phyloP scores from a whole-genome alignment of 1,140 invertebrate genomes.

The Pseudomyrmex pallidus region DNA sequence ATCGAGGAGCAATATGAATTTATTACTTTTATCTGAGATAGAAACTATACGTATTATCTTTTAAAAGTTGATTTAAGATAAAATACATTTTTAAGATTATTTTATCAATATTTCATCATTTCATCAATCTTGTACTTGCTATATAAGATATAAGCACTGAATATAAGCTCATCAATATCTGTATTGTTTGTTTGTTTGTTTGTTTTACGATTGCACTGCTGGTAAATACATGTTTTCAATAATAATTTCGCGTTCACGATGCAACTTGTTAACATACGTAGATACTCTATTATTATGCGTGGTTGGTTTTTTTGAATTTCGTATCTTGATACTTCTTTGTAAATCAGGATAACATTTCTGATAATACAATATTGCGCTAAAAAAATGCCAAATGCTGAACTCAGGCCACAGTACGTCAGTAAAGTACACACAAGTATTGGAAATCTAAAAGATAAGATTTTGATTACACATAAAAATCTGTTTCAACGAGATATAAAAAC shows the following conservation, averaged over 20 bases:
- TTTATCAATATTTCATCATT: constrained; percentile 1
- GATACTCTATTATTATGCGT: constrained; percentile 71
- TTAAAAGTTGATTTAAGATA: constrained; percentile 5
- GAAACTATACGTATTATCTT: neutral
- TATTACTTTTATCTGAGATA: neutral
- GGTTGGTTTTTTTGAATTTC: constrained; percentile 48
- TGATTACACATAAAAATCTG: constrained; percentile 12
- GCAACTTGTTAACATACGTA: constrained; percentile 75
- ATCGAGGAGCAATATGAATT: neutral
- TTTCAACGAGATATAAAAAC: neutral
- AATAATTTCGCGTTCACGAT: constrained; percentile 71
- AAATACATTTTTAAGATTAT: constrained; percentile 38
- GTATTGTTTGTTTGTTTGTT: neutral
- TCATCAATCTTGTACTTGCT: too few species aligned
- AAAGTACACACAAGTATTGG: constrained; percentile 91
- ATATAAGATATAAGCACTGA: too few species aligned
- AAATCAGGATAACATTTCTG: constrained; percentile 87
- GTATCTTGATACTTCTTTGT: constrained; percentile 65
- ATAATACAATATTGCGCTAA: constrained; percentile 93
- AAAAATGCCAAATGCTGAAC: constrained; percentile 95
- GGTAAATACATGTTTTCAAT: constrained; percentile 63
- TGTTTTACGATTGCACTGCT: constrained; percentile 34
- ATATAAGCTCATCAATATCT: too few species aligned
- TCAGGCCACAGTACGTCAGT: constrained; percentile 96
- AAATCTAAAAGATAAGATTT: constrained; percentile 85